Conservation (phyloP, 37 sponge, comb jelly and placozoan genomes). For the Aplysina aerophoba region DNA sequence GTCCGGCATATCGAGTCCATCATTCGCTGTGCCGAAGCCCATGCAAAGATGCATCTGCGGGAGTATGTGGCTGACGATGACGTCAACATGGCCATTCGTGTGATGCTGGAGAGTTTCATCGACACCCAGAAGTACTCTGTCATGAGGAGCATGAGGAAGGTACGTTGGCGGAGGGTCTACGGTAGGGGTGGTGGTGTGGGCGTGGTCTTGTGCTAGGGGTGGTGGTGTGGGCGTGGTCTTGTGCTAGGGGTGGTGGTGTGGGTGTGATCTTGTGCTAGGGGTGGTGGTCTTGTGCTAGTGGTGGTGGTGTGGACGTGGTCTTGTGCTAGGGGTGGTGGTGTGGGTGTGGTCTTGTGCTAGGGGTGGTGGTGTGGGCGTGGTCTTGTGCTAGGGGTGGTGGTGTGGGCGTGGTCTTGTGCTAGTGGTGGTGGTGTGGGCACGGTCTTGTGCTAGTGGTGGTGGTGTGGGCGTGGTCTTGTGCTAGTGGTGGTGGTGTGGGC, state of each 20-base stretch:
- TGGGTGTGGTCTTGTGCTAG: too few species aligned
- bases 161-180: background rate
- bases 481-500: too few species aligned
- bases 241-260: background rate
- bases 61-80: constrained; percentile 97
- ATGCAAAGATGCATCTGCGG: constrained; percentile 94
- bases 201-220: background rate
- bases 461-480: too few species aligned
- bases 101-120: constrained; percentile 99
- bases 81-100: constrained; percentile 98
- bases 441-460: too few species aligned
- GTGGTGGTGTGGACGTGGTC: background rate
- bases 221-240: background rate
- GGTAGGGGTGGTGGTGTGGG: background rate
- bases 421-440: too few species aligned
- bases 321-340: too few species aligned
- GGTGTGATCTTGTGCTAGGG: background rate
- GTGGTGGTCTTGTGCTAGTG: background rate
- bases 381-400: too few species aligned
- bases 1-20: constrained; percentile 98
- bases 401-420: too few species aligned
- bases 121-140: constrained; percentile 99
- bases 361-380: too few species aligned
- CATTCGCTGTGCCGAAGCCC: constrained; percentile 94
- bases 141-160: constrained; percentile 98